Conservation (phyloP, 1,140 invertebrate species). For the Coboldia fuscipes region DNA sequence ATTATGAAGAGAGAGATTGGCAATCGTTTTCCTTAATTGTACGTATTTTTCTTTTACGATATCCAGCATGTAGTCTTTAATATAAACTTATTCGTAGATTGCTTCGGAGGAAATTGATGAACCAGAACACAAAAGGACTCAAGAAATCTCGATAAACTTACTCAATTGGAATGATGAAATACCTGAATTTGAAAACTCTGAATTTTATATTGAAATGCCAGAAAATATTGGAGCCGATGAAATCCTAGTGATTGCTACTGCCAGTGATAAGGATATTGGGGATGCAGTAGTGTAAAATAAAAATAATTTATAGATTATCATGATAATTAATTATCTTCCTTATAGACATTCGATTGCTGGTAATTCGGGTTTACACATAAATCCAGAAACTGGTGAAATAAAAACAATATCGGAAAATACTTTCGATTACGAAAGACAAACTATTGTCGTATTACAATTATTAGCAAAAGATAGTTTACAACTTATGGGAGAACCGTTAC, state of each 20-base stretch:
- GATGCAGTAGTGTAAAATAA: constrained; percentile 27
- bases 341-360: constrained; percentile 24
- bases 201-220: constrained; percentile 15
- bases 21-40: constrained; percentile 20
- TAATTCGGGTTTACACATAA: constrained; percentile 11
- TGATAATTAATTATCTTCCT: constrained; percentile 5
- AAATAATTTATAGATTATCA: neutral
- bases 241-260: constrained; percentile 18
- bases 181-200: constrained; percentile 23
- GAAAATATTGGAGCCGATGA: constrained; percentile 24
- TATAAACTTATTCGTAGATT: constrained; percentile 15
- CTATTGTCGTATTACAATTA: constrained; percentile 28
- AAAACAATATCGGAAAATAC: constrained; percentile 21
- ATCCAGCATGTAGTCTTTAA: too few relatives aligned
- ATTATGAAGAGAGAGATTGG: constrained; percentile 27
- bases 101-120: constrained; percentile 22
- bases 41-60: constrained; percentile 3
- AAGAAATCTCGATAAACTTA: constrained; percentile 23
- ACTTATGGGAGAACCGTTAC: constrained; percentile 9
- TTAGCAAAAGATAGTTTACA: constrained; percentile 22
- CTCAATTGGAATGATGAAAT: constrained; percentile 33
- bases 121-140: constrained; percentile 13
- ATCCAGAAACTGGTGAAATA: constrained; percentile 23
- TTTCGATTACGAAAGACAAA: constrained; percentile 32
- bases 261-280: constrained; percentile 27